Base-by-base conservation (phyloP, 2,113 vertebrate species). In the Mugil cephalus region DNA sequence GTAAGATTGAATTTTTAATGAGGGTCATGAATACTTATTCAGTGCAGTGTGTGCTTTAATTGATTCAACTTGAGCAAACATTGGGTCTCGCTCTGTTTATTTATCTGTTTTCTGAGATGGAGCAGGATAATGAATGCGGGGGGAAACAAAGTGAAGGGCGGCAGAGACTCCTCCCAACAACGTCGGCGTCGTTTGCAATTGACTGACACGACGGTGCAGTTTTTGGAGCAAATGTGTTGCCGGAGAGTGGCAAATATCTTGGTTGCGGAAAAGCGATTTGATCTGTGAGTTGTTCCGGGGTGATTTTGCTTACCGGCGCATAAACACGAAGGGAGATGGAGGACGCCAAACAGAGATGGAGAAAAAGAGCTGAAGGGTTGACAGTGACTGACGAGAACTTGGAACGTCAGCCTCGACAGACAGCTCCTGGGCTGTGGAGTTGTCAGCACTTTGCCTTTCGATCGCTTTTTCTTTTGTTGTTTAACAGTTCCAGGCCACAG, bases 41-140 rank as follows among this genome's bases (percentile, higher is more conserved):
- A 36, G 59, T 81, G 82, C 63, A 52, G 46, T 77, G 40, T 36
- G 87, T 77, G 74, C 88, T 90, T 88, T 82, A 93, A 92, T 92
- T 86, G 88, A 92, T 91, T 92, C 88, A 84, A 83, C 85, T 89
- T 89, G 76, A 92, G 88, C 91, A 93, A 93, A 93, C 88, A 89
- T 53, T 71, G 70, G 64, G 62, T 65, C 85, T 88, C 70, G 56
- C 79, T 90, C 67, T 47, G 75, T 92, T 92, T 69, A 72, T 92
- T 89, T 90, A 48, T 90, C 66, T 43, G 66, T 85, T 91, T 92
- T 56, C 30, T 62, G 50, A 77, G 68, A 39, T 43, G 59, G 53
- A 18, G 34, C 63, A 43, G 56, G 13, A 62, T 47, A 54, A 73
- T 68, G 66, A 43, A 52, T 47, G 36, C 34, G 4, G 52, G 64